A percentile compares a stretch with the other conserved stretches of the same genome.
Conservation (phyloP, 2,113 vertebrate species). For the Osmerus eperlanus region DNA sequence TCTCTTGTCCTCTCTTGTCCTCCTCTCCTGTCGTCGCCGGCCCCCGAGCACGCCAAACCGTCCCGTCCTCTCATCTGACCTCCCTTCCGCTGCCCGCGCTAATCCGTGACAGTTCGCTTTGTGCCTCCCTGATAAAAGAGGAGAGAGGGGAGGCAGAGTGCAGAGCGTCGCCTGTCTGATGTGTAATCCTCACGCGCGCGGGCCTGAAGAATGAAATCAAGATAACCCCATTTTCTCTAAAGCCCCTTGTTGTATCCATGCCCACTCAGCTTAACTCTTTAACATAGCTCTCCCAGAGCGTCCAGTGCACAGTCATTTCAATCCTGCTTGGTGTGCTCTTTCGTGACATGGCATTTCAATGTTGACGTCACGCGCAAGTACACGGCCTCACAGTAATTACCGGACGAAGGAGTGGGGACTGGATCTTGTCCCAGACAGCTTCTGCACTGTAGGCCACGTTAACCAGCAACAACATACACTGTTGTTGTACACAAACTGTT, state of each 20-base stretch:
- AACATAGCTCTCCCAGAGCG: neutral
- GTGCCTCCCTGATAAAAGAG: neutral
- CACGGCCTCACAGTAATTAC: conserved; percentile 16
- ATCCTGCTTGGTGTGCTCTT: conserved; percentile 12
- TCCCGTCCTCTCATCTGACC: conserved; percentile 16
- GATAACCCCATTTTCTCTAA: conserved; percentile 19
- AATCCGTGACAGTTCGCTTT: conserved; percentile 22
- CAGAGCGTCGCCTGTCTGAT: too few relatives aligned
- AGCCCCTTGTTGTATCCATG: neutral
- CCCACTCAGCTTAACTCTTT: neutral
- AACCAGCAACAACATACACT: too few relatives aligned
- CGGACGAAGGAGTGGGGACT: conserved; percentile 19
- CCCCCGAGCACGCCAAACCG: conserved; percentile 10
- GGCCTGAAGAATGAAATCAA: conserved; percentile 1
- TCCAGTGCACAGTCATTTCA: neutral
- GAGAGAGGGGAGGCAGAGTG: conserved; percentile 13
- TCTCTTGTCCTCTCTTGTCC: conserved; percentile 1
- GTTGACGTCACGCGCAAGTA: conserved; percentile 8
- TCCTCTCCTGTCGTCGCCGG: too few relatives aligned
- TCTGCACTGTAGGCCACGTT: too few relatives aligned
- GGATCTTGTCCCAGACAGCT: neutral
- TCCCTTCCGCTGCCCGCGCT: neutral
- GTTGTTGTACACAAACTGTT: too few relatives aligned
- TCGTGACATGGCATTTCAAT: conserved; percentile 9
- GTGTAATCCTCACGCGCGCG: conserved; percentile 16